A percentile compares a stretch with the other conserved stretches of the same genome.
phyloP scores from a whole-genome alignment of 2,113 vertebrate species.

The Brevimyrus niger region DNA sequence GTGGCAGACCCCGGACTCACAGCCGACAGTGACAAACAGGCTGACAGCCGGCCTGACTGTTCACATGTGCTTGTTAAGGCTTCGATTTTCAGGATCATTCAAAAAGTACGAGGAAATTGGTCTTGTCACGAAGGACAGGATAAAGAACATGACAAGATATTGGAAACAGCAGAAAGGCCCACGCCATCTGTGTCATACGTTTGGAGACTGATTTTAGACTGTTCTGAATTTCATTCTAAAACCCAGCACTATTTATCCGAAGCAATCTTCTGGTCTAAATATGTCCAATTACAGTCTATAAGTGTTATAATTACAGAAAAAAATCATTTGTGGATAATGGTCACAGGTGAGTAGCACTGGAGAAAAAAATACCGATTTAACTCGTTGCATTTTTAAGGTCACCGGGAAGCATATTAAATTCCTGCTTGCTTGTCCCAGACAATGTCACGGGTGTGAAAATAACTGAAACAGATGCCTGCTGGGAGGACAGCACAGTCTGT shows the following conservation, averaged over 20 bases:
- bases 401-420: not conserved
- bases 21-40: not conserved
- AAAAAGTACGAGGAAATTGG: constrained; percentile 23
- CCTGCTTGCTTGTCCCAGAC: not conserved
- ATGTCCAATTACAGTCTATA: not conserved
- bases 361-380: not conserved
- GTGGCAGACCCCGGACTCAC: not conserved
- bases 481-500: not conserved
- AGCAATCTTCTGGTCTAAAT: not conserved
- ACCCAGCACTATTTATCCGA: not conserved
- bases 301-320: not conserved
- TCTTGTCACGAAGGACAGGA: not conserved
- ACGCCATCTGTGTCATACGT: not conserved
- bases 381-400: not conserved
- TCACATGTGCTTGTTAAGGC: not conserved
- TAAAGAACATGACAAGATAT: not conserved
- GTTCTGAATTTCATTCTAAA: not conserved
- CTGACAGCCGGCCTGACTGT: not conserved
- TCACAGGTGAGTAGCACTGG: not conserved
- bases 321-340: not conserved
- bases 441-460: not conserved
- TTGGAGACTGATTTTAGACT: not conserved
- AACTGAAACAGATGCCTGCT: not conserved
- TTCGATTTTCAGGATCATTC: constrained; percentile 9
- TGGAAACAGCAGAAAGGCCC: not conserved